Conservation (phyloP, 2,113 vertebrate species). For the Motacilla alba region DNA sequence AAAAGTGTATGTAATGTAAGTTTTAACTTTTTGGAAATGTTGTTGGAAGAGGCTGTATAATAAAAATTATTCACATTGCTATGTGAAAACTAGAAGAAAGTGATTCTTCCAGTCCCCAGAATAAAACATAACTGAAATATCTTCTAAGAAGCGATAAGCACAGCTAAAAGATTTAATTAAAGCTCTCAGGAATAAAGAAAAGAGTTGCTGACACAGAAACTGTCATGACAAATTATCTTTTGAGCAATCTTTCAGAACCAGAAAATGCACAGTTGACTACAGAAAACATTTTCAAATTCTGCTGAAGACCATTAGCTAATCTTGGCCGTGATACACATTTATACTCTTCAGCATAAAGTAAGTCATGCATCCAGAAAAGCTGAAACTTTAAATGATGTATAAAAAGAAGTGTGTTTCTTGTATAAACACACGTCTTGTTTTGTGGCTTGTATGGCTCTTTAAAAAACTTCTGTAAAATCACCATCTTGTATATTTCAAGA, state of each 20-base stretch:
- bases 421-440: neutral
- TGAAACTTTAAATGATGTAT: neutral
- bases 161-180: constrained; percentile 38
- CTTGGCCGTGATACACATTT: neutral
- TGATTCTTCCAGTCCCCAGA: neutral
- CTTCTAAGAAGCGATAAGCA: neutral
- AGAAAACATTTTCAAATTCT: neutral
- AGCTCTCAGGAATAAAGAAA: constrained; percentile 17
- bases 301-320: neutral
- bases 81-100: neutral
- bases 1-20: neutral
- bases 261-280: neutral
- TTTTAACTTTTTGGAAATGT: neutral
- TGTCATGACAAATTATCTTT: constrained; percentile 7
- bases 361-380: neutral
- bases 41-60: neutral
- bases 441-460: neutral
- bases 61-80: neutral
- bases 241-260: neutral
- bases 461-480: neutral
- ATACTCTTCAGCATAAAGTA: neutral
- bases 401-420: neutral
- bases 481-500: neutral
- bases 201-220: neutral
- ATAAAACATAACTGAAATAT: constrained; percentile 18